Percentiles rank a stretch among this genome's conserved stretches.
Conservation (phyloP, 1,140 invertebrate species). For the Drosophila lini region DNA sequence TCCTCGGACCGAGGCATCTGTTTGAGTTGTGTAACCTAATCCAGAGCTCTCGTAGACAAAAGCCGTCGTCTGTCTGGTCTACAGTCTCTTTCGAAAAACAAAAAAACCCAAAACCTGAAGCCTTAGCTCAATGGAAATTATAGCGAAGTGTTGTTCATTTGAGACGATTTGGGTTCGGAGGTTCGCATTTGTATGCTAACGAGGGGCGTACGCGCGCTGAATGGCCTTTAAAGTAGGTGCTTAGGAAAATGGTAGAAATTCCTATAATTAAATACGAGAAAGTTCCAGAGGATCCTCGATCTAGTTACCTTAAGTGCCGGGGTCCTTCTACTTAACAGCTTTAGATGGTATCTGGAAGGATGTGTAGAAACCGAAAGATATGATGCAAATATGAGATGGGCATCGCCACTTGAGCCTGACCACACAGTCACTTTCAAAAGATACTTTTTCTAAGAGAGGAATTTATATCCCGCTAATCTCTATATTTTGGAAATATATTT, state of each 20-base stretch:
- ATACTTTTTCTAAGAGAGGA: background rate
- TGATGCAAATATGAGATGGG: constrained; percentile 31
- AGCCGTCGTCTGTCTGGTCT: constrained; percentile 11
- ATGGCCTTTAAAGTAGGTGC: constrained; percentile 56
- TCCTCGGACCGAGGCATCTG: constrained; percentile 56
- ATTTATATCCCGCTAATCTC: background rate
- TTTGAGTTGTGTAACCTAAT: constrained; percentile 73
- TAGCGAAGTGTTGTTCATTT: constrained; percentile 47
- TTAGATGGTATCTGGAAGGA: constrained; percentile 21
- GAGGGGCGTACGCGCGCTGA: constrained; percentile 54
- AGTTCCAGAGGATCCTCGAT: constrained; percentile 36
- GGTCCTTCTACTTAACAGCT: constrained; percentile 9
- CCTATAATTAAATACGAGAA: constrained; percentile 44
- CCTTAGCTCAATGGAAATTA: constrained; percentile 54
- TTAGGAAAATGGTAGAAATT: constrained; percentile 29
- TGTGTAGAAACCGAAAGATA: constrained; percentile 33
- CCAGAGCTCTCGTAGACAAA: constrained; percentile 44
- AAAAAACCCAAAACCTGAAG: constrained; percentile 19
- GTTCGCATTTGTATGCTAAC: constrained; percentile 64
- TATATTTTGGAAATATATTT: background rate
- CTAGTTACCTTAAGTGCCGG: constrained; percentile 46
- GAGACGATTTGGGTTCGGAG: constrained; percentile 28
- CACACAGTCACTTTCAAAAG: constrained; percentile 16
- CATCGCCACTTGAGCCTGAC: constrained; percentile 26
- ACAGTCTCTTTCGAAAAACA: constrained; percentile 2